A percentile compares a stretch with the other conserved stretches of the same genome.
Conservation (phyloP, 2,888 invertebrate species). For the Latrodectus elegans region DNA sequence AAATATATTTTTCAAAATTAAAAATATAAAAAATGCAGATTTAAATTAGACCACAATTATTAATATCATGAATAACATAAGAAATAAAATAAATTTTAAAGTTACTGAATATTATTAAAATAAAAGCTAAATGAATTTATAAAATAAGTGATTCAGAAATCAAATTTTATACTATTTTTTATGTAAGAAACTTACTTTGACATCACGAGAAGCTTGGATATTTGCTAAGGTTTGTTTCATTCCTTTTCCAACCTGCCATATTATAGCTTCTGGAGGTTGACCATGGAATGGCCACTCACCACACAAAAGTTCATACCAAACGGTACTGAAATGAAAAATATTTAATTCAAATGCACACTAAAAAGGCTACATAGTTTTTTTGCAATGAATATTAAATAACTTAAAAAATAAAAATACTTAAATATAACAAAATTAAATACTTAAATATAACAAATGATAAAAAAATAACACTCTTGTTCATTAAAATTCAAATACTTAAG, state of each 20-base stretch:
- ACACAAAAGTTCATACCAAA: conserved; percentile 98
- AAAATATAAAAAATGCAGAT: not conserved
- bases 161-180: too few relatives aligned
- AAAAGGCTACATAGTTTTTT: not conserved
- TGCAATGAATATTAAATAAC: too few relatives aligned
- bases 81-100: too few relatives aligned
- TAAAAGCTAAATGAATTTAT: not conserved
- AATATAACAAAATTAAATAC: too few relatives aligned
- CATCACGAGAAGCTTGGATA: conserved; percentile 94
- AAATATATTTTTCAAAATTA: not conserved
- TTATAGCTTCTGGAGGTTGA: conserved; percentile 94
- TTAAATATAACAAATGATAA: too few relatives aligned
- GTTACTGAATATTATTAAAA: too few relatives aligned
- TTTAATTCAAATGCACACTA: not conserved
- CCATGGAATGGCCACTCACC: conserved; percentile 97
- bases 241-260: conserved; percentile 98
- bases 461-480: too few relatives aligned
- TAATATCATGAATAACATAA: too few relatives aligned
- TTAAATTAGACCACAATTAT: too few relatives aligned
- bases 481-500: too few relatives aligned
- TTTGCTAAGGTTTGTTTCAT: conserved; percentile 96
- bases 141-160: not conserved
- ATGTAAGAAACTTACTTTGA: conserved; percentile 82
- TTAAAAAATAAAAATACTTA: too few relatives aligned
- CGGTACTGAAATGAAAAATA: conserved; percentile 81